Evolutionary conservation across 1,140 invertebrate species (phyloP).

Genomic region (Euura lappo): DNA sequence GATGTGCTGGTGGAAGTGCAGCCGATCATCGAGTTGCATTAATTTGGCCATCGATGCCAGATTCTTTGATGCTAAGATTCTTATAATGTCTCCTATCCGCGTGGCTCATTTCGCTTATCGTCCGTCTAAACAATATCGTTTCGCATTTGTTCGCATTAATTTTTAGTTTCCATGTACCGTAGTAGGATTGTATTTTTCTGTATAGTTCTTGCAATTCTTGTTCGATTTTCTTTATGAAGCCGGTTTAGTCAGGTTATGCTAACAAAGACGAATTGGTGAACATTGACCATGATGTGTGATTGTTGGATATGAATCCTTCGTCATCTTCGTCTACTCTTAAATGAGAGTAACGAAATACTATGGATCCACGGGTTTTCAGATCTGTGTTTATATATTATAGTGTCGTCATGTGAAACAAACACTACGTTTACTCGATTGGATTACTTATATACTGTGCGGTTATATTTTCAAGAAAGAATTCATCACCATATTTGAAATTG

Average conservation of each 20-base stretch:
- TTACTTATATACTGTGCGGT: not conserved
- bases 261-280: not conserved
- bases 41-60: too few species aligned
- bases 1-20: too few species aligned
- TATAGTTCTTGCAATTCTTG: too few species aligned
- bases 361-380: too few species aligned
- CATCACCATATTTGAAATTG: too few species aligned
- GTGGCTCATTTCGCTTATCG: not conserved
- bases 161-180: constrained; percentile 16
- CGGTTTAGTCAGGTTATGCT: not conserved
- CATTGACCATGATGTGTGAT: not conserved
- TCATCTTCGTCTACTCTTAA: not conserved
- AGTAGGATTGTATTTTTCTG: not conserved
- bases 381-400: too few species aligned
- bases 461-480: not conserved
- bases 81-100: too few species aligned
- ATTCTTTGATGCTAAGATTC: too few species aligned
- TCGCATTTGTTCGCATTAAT: constrained; percentile 18
- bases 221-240: too few species aligned
- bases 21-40: too few species aligned
- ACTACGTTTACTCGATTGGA: not conserved
- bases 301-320: not conserved
- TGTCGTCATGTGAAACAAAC: too few species aligned
- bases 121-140: constrained; percentile 19
- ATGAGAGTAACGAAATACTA: not conserved